Evolutionary conservation across 1,140 invertebrate species (phyloP).

Genomic region (Rhagoletis zephyria): DNA sequence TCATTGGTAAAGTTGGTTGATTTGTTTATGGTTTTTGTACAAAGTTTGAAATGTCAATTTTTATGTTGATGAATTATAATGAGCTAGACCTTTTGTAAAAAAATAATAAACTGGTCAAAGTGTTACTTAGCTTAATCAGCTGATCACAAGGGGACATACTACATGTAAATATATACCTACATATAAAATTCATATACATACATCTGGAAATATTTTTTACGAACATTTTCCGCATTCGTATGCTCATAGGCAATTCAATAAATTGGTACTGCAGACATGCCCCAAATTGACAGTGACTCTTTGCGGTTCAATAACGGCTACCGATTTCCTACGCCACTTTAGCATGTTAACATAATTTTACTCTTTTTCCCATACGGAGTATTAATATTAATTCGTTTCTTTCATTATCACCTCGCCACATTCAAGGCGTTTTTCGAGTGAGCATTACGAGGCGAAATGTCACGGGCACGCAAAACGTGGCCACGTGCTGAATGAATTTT

Average conservation of each 20-base stretch:
- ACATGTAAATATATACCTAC: too few relatives aligned
- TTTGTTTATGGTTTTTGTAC: too few relatives aligned
- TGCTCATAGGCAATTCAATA: background rate
- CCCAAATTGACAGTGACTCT: background rate
- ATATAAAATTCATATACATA: too few relatives aligned
- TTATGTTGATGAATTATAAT: too few relatives aligned
- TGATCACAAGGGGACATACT: too few relatives aligned
- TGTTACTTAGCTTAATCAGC: too few relatives aligned
- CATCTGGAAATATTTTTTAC: too few relatives aligned
- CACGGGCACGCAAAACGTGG: background rate
- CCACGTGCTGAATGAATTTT: slow-evolving; percentile 48
- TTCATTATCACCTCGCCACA: slow-evolving; percentile 4
- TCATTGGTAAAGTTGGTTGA: too few relatives aligned
- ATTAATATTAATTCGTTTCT: slow-evolving; percentile 13
- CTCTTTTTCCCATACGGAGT: background rate
- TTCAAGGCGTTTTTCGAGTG: background rate
- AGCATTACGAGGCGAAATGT: background rate
- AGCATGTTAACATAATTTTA: background rate
- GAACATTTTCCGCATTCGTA: background rate
- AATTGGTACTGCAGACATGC: background rate
- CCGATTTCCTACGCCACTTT: slow-evolving; percentile 25
- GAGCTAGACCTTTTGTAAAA: too few relatives aligned
- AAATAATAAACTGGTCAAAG: too few relatives aligned
- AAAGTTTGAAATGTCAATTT: too few relatives aligned
- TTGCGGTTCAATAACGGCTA: slow-evolving; percentile 7